These are phyloP conservation scores for Corythornis leucogaster DNA, from an alignment of 2,797 vertebrate species.

Conservation along the genomic window DNA sequence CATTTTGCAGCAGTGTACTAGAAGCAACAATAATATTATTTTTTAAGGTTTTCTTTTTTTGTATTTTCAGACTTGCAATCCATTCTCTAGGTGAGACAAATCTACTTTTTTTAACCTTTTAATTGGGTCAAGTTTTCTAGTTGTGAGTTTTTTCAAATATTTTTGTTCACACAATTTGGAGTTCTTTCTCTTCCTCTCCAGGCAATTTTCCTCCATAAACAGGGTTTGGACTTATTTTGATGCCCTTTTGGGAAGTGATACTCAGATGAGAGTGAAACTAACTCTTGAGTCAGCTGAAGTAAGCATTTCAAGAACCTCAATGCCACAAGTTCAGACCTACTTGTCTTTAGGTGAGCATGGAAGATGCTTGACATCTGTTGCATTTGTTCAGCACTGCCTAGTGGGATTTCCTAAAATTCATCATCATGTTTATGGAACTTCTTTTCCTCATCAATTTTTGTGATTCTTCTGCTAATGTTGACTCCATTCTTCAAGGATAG, in stretches of 20 bases:
- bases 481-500: not conserved
- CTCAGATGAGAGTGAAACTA: not conserved
- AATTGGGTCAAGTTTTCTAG: not conserved
- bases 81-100: not conserved
- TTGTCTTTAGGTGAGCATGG: not conserved
- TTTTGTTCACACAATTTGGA: not conserved
- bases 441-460: not conserved
- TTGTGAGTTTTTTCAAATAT: rapidly evolving
- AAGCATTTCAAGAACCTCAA: not conserved
- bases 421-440: not conserved
- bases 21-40: not conserved
- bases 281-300: not conserved
- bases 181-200: not conserved
- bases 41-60: not conserved
- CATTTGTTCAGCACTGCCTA: not conserved
- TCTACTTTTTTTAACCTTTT: not conserved
- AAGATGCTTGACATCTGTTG: not conserved
- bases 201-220: not conserved
- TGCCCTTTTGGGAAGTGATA: not conserved
- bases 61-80: not conserved
- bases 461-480: not conserved
- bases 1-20: not conserved
- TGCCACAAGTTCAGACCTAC: not conserved
- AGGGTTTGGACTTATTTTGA: not conserved
- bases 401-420: not conserved